Evolutionary conservation across 2,113 vertebrate genomes (phyloP).

Genomic region (Marmota flaviventris): DNA sequence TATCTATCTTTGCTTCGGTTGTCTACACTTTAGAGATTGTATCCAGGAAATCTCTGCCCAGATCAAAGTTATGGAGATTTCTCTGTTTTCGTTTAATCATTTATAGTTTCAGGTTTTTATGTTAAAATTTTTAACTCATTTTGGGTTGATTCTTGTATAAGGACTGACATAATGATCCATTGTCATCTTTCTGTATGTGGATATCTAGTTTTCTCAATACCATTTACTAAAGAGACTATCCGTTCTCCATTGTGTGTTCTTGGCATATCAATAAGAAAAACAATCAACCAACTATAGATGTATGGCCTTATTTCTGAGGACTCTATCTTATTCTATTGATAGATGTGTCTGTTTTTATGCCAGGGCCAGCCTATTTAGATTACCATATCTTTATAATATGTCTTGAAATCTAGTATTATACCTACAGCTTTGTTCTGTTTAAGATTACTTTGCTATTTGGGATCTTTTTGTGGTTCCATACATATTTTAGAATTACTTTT

Average conservation of each 20-base stretch:
- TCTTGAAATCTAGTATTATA: neutral
- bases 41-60: neutral
- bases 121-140: neutral
- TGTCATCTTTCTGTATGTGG: neutral
- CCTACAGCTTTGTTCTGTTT: neutral
- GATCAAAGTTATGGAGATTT: neutral
- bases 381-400: neutral
- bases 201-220: neutral
- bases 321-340: neutral
- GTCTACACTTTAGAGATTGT: neutral
- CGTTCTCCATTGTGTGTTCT: neutral
- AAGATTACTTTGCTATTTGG: neutral
- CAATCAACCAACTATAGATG: neutral
- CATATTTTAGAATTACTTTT: neutral
- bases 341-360: neutral
- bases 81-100: neutral
- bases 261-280: neutral
- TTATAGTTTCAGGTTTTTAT: neutral
- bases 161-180: neutral
- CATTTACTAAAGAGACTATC: neutral
- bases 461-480: neutral
- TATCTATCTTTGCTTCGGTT: neutral
- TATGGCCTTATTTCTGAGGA: neutral
- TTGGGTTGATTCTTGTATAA: neutral
- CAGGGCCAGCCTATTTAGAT: neutral